Conservation (phyloP, 2,797 vertebrate genomes). For the Aselliscus stoliczkanus region DNA sequence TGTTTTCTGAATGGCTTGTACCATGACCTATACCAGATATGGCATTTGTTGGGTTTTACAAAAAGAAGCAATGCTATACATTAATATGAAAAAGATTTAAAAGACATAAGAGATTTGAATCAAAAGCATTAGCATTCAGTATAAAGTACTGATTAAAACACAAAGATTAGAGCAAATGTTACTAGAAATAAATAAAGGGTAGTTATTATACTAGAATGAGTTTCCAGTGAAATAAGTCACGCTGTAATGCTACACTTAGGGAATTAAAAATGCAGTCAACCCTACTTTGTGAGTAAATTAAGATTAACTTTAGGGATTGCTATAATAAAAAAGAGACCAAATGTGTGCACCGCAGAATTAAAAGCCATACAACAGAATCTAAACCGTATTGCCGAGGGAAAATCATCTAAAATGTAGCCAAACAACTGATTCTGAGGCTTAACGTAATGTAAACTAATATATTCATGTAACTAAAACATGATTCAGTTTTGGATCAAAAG, state of each 20-base stretch:
- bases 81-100: neutral
- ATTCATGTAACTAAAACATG: neutral
- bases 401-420: neutral
- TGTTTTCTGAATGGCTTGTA: neutral
- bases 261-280: neutral
- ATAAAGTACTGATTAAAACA: neutral
- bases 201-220: neutral
- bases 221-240: conserved; percentile 3
- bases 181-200: neutral
- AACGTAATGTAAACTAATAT: neutral
- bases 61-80: neutral
- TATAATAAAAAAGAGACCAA: neutral
- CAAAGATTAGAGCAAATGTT: neutral
- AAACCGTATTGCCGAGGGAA: neutral
- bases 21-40: neutral
- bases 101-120: neutral
- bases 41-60: neutral
- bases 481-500: neutral
- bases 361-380: neutral
- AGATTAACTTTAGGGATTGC: neutral
- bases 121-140: neutral
- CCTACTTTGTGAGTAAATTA: neutral
- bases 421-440: neutral
- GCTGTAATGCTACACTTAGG: neutral
- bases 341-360: neutral